Evolutionary conservation across 2,888 invertebrate genomes (phyloP), one percentile per base, ranked within the genome.

Genomic region (Macrophya annulata): DNA sequence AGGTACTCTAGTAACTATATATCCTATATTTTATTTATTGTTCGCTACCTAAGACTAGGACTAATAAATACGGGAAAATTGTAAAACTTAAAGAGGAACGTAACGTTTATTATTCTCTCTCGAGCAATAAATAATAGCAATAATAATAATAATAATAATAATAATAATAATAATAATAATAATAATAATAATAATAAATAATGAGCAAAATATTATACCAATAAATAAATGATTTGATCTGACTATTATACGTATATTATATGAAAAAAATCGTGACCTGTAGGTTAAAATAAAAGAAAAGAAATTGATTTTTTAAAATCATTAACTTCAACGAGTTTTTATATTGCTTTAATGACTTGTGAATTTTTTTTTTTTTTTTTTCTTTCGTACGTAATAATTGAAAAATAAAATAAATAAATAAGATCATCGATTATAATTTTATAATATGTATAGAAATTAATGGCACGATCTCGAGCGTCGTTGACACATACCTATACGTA

Each of bases 1-100:
- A 89, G 90, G 90, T 91, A 91, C 89, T 91, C 90, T 91, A 91
- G 90, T 91, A 90, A 88, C 90, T 89, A 91, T 51, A 76, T 81
- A 21, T 40, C 12, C 21, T 62, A 21, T 79, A 59, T 81, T 81
- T 81, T 81, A 81, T 81, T 81, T 59, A 81, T 81, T 81, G 81
- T 81, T 81, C 59, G 48, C 81, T 81, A 81, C 51, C 81, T 81
- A 62, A 62, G 62, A 21, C 62, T 62, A 72, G 71, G 43, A 17
- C 68, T 62, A 62, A n/a, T 62, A 81, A 62, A 62, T 51, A 81
- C 25, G 62, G n/a, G 12, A 77, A n/a, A 51, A 77, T 77, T 31
- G 25, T 51, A 12, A 55, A 43, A 77, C 43, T 74, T 45, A 45
- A 74, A 45, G n/a, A 74, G 43, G 45, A 74, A 45, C 72, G 72